These are phyloP conservation scores for Oxyura jamaicensis DNA, from an alignment of 2,113 vertebrate genomes.

Conservation along the genomic window DNA sequence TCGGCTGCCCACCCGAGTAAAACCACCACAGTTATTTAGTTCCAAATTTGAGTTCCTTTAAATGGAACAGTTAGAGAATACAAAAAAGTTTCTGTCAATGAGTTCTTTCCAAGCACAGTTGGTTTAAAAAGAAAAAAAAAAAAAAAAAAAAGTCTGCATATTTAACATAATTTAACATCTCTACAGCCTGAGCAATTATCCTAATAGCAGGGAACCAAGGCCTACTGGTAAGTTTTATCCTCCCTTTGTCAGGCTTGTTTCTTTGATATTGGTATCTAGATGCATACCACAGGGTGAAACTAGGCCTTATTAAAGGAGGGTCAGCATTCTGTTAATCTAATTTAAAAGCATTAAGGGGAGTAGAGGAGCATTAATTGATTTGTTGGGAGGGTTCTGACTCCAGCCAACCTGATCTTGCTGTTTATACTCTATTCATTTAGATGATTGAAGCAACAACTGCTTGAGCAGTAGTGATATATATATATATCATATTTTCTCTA, in stretches of 20 bases:
- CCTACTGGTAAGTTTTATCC: slow-evolving; percentile 53
- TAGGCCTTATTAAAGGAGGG: slow-evolving; percentile 58
- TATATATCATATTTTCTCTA: background rate
- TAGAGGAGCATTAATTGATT: slow-evolving; percentile 60
- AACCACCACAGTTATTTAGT: background rate
- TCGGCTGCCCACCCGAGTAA: no score
- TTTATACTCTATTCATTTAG: slow-evolving; percentile 1
- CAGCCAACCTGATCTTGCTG: slow-evolving; percentile 18
- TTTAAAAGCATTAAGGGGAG: slow-evolving; percentile 64
- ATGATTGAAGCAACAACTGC: background rate
- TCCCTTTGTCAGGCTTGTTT: slow-evolving; percentile 59
- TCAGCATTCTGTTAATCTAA: slow-evolving; percentile 63
- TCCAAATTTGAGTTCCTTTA: background rate
- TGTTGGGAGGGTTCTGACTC: slow-evolving; percentile 46
- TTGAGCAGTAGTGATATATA: background rate
- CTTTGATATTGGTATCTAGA: slow-evolving; percentile 69
- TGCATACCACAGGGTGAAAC: slow-evolving; percentile 26
- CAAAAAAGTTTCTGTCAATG: background rate
- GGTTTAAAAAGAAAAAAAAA: background rate
- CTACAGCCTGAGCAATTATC: slow-evolving; percentile 46
- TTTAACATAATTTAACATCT: slow-evolving; percentile 61
- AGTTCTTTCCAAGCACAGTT: background rate
- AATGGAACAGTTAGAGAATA: background rate
- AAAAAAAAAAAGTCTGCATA: background rate
- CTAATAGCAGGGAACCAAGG: slow-evolving; percentile 55